Evolutionary conservation across 2,113 vertebrate species (phyloP).

Genomic region (Salvelinus namaycush): DNA sequence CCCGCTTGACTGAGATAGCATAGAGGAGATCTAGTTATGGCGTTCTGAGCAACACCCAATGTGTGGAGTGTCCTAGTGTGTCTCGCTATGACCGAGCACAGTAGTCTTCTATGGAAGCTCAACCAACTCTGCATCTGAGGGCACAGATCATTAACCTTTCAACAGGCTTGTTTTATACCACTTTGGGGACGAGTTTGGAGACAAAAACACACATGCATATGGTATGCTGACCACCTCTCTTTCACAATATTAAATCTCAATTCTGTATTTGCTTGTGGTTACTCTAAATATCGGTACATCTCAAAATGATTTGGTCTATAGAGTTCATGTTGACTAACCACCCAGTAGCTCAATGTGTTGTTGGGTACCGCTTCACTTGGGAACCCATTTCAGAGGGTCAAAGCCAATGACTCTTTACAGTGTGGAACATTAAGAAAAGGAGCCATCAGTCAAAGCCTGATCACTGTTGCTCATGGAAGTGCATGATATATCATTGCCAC

Average conservation of each 20-base stretch:
- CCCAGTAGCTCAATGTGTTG: not conserved
- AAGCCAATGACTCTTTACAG: too few species aligned
- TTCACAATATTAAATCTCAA: slow-evolving; percentile 37
- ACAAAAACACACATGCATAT: slow-evolving; percentile 23
- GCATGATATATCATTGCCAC: not conserved
- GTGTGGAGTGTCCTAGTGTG: slow-evolving; percentile 17
- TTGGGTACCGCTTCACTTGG: not conserved
- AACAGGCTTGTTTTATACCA: slow-evolving; percentile 58
- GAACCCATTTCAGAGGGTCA: too few species aligned
- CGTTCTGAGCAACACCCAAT: slow-evolving; percentile 26
- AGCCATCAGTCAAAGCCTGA: too few species aligned
- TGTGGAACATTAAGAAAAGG: too few species aligned
- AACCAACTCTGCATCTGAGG: slow-evolving; percentile 20
- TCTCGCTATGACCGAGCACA: slow-evolving; percentile 34
- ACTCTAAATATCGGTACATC: slow-evolving; percentile 27
- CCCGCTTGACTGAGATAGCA: slow-evolving; percentile 53
- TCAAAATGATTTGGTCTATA: slow-evolving; percentile 2
- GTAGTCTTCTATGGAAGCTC: slow-evolving; percentile 45
- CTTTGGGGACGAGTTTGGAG: slow-evolving; percentile 26
- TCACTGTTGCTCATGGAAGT: too few species aligned
- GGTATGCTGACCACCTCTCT: too few species aligned
- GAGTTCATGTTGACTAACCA: not conserved
- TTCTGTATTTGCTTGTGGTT: slow-evolving; percentile 50
- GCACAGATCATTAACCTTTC: slow-evolving; percentile 58
- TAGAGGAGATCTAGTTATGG: slow-evolving; percentile 51